phyloP scores from a whole-genome alignment of 1,140 invertebrate species.

The Euwallacea fornicatus region DNA sequence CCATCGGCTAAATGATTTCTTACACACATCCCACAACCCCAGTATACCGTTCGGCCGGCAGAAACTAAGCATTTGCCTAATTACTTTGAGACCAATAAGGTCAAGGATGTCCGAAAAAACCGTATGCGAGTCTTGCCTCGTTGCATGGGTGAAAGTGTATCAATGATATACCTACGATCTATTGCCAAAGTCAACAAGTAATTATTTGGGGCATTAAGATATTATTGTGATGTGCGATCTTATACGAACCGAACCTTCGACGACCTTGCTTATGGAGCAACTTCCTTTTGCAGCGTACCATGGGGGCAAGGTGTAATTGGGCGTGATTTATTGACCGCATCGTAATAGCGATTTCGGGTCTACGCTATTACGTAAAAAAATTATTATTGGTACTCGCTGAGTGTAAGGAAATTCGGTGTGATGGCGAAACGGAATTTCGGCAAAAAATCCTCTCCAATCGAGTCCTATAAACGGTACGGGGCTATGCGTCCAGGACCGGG shows the following conservation, averaged over 20 bases:
- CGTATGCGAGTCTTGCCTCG: slow-evolving; percentile 1
- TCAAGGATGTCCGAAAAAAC: slow-evolving; percentile 11
- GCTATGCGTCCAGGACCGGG: no score
- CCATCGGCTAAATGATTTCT: no score
- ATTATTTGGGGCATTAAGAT: slow-evolving; percentile 14
- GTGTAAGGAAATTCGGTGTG: no score
- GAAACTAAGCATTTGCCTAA: background rate
- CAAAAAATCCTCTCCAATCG: no score
- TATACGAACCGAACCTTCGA: background rate
- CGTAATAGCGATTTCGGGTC: background rate
- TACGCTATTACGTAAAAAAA: background rate
- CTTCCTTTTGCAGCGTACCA: background rate
- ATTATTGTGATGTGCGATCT: background rate
- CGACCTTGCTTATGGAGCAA: slow-evolving; percentile 10
- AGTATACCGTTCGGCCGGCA: background rate
- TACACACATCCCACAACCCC: no score
- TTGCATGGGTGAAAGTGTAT: slow-evolving; percentile 9
- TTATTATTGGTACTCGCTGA: background rate
- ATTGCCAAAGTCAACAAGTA: slow-evolving; percentile 14
- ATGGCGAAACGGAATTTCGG: no score
- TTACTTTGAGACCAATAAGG: slow-evolving; percentile 3
- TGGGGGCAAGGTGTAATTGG: slow-evolving; percentile 19
- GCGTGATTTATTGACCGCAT: slow-evolving; percentile 6
- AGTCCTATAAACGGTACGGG: no score
- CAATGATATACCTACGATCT: slow-evolving; percentile 12